Conservation (phyloP, 1,140 invertebrate species). For the Lycorma delicatula region DNA sequence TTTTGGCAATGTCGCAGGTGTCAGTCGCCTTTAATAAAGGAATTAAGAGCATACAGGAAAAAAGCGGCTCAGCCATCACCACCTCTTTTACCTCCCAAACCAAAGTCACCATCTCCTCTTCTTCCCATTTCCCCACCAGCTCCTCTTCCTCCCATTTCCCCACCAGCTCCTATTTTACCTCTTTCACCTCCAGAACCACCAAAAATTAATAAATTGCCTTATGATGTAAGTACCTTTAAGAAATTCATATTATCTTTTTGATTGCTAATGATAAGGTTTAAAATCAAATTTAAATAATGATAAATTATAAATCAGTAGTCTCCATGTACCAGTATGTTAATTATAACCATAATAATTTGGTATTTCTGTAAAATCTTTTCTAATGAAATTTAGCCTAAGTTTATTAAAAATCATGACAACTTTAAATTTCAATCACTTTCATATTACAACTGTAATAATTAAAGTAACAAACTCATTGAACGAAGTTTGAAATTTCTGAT, state of each 20-base stretch:
- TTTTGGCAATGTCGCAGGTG: conserved; percentile 43
- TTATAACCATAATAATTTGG: no score
- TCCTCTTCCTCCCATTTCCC: neutral
- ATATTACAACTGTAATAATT: no score
- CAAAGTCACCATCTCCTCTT: neutral
- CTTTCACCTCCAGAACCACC: conserved; percentile 18
- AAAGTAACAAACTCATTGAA: no score
- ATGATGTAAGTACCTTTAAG: conserved; percentile 50
- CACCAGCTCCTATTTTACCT: neutral
- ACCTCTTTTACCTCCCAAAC: neutral
- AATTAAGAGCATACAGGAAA: conserved; percentile 12
- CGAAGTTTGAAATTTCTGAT: no score
- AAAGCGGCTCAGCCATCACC: conserved; percentile 8
- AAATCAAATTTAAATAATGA: no score
- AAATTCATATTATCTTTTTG: neutral
- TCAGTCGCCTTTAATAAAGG: conserved; percentile 32
- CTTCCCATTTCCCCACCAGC: conserved; percentile 4
- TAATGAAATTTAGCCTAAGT: no score
- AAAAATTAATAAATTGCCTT: conserved; percentile 40
- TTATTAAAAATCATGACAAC: no score
- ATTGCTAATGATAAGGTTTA: no score
- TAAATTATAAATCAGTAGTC: no score
- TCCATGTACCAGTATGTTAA: no score
- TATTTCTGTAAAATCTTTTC: no score
- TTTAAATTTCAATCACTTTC: no score